Base-by-base conservation (phyloP, 2,797 vertebrate species). In the Oryzias sinensis region DNA sequence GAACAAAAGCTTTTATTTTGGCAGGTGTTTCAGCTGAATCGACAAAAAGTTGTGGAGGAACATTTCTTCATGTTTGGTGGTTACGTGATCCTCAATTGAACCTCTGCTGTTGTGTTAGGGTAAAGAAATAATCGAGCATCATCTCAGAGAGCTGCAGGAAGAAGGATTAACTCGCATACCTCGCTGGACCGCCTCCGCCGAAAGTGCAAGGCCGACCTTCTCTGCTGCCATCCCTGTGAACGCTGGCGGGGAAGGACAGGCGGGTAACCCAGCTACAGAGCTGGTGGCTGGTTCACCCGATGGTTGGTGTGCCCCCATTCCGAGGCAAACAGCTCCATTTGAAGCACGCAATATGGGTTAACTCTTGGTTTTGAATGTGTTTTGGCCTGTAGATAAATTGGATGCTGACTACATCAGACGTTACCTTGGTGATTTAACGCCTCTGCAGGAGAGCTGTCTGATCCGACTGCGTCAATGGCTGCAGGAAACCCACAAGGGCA, bases 81-180 rank as follows among this genome's bases (percentile, higher is more conserved):
- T 33, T 33, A 1, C 29, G 11, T 33, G 29, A 33, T 33, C 29
- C 29, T 33, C 29, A 33, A 2, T 33, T 33, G 29, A 33, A 11
- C 29, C 29, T 33, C 29, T 33, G 29, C 29, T 33, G 29, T 33
- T 33, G 29, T 11, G 1, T 27, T 72, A 98, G 96, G 95, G 96
- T 42, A 99, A 97, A 76, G 96, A 98, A 82, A 97, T 98, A 56
- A 96, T 97, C 2, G 95, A 98, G 48, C 94, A 95, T 85, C 95
- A 95, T 85, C 89, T 98, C 73, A 93, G 81, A 60, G 93, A 97
- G 69, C 71, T 98, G 73, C 93, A 95, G 45, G 90, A 93, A 14
- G 95, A 97, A 86, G 96, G 95, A 44, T 82, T 97, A 52, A 93
- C 90, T 0, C 87, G 74, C 18, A 70, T 98, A 73, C 95, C 95